Base-by-base conservation (phyloP, 2,113 vertebrate species). In the Prinia subflava region DNA sequence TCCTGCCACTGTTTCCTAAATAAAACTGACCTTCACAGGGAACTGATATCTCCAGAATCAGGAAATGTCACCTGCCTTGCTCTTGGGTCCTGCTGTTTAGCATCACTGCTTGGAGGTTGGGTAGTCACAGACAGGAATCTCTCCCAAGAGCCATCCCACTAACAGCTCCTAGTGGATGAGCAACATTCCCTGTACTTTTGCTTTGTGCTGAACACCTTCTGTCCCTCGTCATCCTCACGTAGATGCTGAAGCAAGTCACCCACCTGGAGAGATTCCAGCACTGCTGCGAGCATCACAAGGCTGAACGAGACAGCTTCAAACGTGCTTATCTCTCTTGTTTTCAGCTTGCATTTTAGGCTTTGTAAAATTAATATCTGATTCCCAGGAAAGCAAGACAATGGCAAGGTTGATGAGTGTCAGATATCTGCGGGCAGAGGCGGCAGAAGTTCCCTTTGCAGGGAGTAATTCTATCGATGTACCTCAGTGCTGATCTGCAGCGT, bases 331-430 rank as follows among this genome's bases (percentile, higher is more conserved):
- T 84, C 44, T 78, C 88, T 71, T 47, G 67, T 44, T 86, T 90
- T 67, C 37, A 94, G 53, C 89, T 86, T 31, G 28, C 71, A 42
- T 94, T 91, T 84, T 85, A 87, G 39, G 53, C 73, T 90, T 94
- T 87, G 83, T 71, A 82, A 94, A 95, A 90, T 93, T 93, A 97
- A 92, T 95, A 89, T 89, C 74, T 30, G 79, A 80, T 94, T 94
- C 81, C 64, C 65, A 67, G 27, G 63, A 69, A 92, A 94, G 57
- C 57, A 87, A 88, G 76, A 83, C 84, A 96, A 87, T 87, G 78
- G 62, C 80, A 77, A 57, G 44, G 86, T 69, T 80, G 84, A 65
- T 8, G 27, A 97, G 92, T 78, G 89, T 96, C 94, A 78, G 80
- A 2, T 95, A 75, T 90, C 95, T 84, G 64, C 73, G 82, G 83